Conservation (phyloP, 2,113 vertebrate species). For the Phylloscopus trochiloides region DNA sequence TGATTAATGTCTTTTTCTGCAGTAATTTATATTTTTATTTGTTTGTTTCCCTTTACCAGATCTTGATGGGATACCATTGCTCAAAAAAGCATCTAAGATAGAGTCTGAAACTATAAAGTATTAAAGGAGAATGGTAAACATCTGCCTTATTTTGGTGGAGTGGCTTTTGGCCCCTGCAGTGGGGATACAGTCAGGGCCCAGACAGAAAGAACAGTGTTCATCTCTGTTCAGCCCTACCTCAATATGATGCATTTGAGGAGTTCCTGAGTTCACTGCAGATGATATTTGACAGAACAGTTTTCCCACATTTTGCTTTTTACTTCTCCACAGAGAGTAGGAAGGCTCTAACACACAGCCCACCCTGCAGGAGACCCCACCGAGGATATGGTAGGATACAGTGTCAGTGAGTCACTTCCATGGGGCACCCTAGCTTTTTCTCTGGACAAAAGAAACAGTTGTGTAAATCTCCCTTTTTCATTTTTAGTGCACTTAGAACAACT, state of each 20-base stretch:
- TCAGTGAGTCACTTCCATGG: neutral
- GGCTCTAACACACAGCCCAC: neutral
- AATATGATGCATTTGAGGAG: neutral
- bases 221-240: neutral
- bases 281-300: neutral
- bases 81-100: neutral
- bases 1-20: neutral
- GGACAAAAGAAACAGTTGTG: neutral
- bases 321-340: neutral
- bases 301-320: neutral
- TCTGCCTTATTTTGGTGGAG: neutral
- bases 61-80: neutral
- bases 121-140: neutral
- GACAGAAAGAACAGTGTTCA: neutral
- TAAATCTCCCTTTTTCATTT: neutral
- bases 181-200: rapidly evolving
- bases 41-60: neutral
- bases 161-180: neutral
- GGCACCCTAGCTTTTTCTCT: neutral
- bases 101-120: neutral
- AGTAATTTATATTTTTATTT: neutral
- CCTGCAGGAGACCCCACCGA: neutral
- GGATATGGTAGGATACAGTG: neutral
- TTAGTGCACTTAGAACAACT: neutral
- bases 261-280: neutral